Evolutionary conservation across 2,113 vertebrate species (phyloP).

Genomic region (Plestiodon gilberti): DNA sequence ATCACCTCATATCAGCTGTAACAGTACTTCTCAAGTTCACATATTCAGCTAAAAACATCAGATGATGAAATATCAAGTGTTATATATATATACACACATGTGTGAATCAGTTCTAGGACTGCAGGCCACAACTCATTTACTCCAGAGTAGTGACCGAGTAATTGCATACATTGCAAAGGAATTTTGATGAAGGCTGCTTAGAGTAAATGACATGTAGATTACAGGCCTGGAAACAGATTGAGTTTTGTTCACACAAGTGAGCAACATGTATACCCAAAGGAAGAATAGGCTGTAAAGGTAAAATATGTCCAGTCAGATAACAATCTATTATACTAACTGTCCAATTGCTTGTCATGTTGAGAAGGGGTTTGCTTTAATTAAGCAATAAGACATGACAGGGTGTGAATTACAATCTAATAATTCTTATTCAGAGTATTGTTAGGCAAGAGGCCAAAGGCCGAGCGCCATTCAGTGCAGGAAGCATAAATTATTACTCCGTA

Average conservation of each 20-base stretch:
- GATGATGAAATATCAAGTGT: neutral
- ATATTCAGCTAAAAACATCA: neutral
- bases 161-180: neutral
- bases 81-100: neutral
- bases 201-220: neutral
- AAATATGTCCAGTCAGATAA: constrained; percentile 68
- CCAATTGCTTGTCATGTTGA: constrained; percentile 75
- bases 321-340: constrained; percentile 77
- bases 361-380: constrained; percentile 79
- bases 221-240: constrained; percentile 19
- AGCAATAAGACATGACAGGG: constrained; percentile 75
- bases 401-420: constrained; percentile 77
- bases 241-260: constrained; percentile 42
- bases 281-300: constrained; percentile 65
- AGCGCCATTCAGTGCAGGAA: constrained; percentile 47
- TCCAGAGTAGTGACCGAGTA: neutral
- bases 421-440: constrained; percentile 75
- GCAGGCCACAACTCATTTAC: neutral
- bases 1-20: neutral
- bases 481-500: constrained; percentile 63
- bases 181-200: neutral
- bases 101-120: neutral
- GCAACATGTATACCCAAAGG: constrained; percentile 25
- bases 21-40: neutral
- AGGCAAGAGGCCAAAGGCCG: constrained; percentile 75